These are phyloP conservation scores for Micrastur ruficollis DNA, from an alignment of 2,797 vertebrate genomes.

Conservation along the genomic window DNA sequence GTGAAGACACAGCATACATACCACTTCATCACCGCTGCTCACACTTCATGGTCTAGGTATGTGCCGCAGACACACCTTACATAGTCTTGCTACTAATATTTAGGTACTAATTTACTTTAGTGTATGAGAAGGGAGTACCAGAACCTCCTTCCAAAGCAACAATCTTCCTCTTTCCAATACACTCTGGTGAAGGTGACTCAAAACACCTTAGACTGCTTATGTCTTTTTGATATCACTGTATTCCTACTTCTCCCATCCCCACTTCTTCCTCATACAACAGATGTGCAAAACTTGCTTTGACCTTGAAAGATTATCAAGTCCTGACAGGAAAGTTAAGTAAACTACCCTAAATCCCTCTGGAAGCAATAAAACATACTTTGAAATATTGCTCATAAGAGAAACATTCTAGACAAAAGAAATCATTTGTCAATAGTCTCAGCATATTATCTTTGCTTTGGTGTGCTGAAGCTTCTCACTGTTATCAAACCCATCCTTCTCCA, in stretches of 20 bases:
- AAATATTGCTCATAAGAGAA: background rate
- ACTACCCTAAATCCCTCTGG: background rate
- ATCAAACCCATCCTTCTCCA: background rate
- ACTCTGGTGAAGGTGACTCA: background rate
- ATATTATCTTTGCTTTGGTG: background rate
- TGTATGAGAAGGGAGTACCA: background rate
- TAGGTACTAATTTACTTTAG: background rate
- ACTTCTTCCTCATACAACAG: background rate
- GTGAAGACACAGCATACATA: background rate
- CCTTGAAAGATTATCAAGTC: background rate
- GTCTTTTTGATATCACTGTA: background rate
- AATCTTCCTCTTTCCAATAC: background rate
- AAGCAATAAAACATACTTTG: background rate
- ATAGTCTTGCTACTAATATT: background rate
- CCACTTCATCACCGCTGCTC: background rate
- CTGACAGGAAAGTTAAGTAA: background rate
- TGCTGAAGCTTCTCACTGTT: background rate
- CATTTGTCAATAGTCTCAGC: background rate
- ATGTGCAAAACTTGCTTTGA: background rate
- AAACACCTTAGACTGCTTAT: fast-evolving
- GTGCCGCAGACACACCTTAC: background rate
- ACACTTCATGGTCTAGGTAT: background rate
- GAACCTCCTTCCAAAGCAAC: background rate
- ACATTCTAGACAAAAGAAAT: background rate
- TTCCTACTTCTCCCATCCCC: background rate